phyloP scores from a whole-genome alignment of 35 echinoderm and acorn worm genomes.

The Heliocidaris erythrogramma region DNA sequence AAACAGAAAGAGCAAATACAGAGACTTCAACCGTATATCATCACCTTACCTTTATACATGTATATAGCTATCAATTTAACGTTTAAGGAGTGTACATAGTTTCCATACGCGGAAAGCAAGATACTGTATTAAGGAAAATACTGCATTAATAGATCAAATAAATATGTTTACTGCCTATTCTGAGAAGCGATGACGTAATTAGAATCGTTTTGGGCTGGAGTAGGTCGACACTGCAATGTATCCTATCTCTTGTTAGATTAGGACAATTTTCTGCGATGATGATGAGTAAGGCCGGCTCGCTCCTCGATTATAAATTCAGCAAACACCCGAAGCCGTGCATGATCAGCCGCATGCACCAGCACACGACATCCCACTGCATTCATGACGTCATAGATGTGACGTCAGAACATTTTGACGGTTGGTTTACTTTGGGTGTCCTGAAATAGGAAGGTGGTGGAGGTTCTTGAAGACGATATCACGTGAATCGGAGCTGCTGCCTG shows the following conservation, averaged over 20 bases:
- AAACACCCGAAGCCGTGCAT: not conserved
- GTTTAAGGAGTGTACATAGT: too few relatives aligned
- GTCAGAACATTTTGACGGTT: not conserved
- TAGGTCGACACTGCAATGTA: not conserved
- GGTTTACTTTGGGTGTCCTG: not conserved
- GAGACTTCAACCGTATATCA: too few relatives aligned
- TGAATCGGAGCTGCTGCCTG: not conserved
- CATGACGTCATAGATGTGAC: not conserved
- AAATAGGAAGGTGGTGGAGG: not conserved
- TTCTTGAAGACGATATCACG: slow-evolving; percentile 1
- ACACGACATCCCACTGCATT: not conserved
- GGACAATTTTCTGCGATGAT: not conserved
- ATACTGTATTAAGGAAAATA: too few relatives aligned
- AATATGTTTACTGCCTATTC: not conserved
- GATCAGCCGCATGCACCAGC: not conserved
- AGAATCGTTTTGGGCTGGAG: not conserved
- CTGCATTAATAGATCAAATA: not conserved
- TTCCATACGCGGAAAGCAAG: too few relatives aligned
- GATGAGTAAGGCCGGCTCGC: not conserved
- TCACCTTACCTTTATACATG: too few relatives aligned
- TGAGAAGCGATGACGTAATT: not conserved
- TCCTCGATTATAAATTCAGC: not conserved
- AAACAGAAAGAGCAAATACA: too few relatives aligned
- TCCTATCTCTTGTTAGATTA: not conserved
- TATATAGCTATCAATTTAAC: too few relatives aligned